Evolutionary conservation across 2,888 invertebrate species (phyloP), one percentile per base, ranked within the genome.

Genomic region (Dermolepida albohirtum): DNA sequence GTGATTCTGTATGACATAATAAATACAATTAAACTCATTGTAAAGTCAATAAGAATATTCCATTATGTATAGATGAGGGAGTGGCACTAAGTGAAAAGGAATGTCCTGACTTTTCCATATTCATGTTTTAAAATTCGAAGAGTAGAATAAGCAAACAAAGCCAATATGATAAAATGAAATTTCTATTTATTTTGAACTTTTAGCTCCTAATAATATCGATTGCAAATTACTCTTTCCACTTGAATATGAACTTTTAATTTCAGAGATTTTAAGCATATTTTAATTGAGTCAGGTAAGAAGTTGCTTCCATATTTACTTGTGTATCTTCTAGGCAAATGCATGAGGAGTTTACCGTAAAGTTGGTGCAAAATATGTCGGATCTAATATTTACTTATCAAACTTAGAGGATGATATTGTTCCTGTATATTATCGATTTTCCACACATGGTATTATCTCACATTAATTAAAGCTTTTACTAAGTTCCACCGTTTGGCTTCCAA

Each of bases 101-200:
- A 12, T 57, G 57, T 44, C 27, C 16, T 22, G 1, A 27, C 57
- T 22, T 17, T 57, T 57, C 57, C 57, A 57, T 57, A 57, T 57
- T 57, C 57, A 57, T 57, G 57, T 57, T 57, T 44, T 44, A 44
- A 22, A 34, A 34, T 34, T 34, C 34, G 34, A 34, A 57, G 57
- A 43, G 12, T 8, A 17, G 57, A 57, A 57, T 57, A 43, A 43
- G 43, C 27, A 57, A 44, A 57, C 57, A 43, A 43, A 27, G n/a
- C 17, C 49, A 14, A 22, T 43, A 14, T 29, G 27, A 57, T 14
- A 52, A 34, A 52, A 29, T 57, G 57, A 44, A 57, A 57, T 57
- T 57, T 27, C 57, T 57, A 57, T 57, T 57, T 57, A 8, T 57
- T 57, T 57, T 57, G 43, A 14, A 57, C 44, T 43, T 43, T 22